A percentile compares a stretch with the other conserved stretches of the same genome.
These are phyloP conservation scores for Schrankia costaestrigalis DNA, from an alignment of 2,888 invertebrate species.

Conservation along the genomic window DNA sequence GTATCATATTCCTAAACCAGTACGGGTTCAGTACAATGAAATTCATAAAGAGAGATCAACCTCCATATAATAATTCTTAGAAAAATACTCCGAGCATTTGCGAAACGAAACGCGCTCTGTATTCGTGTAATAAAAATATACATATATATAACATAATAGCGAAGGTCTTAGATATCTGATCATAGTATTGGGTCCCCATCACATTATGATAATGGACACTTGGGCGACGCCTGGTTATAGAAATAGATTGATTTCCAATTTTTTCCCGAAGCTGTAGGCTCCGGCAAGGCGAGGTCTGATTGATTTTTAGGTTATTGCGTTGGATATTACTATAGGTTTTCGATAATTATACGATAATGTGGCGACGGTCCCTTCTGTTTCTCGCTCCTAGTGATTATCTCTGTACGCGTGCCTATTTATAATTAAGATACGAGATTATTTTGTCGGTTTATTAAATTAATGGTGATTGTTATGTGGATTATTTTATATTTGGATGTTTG, in stretches of 20 bases:
- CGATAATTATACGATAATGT: constrained; percentile 44
- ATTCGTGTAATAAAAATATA: constrained; percentile 58
- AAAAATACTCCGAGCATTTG: constrained; percentile 53
- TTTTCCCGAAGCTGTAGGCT: constrained; percentile 44
- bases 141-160: constrained; percentile 53
- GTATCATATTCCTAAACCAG: not conserved
- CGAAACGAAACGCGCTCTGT: constrained; percentile 44
- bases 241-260: constrained; percentile 73
- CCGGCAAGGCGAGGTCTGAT: constrained; percentile 42
- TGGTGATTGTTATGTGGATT: no score
- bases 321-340: constrained; percentile 42
- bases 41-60: constrained; percentile 33
- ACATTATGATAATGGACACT: constrained; percentile 70
- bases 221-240: constrained; percentile 61
- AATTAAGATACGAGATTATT: no score
- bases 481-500: no score
- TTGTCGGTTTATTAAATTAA: no score
- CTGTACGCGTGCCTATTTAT: constrained; percentile 5
- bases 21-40: constrained; percentile 20
- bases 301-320: constrained; percentile 54
- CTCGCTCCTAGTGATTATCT: constrained; percentile 19
- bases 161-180: constrained; percentile 66
- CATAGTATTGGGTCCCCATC: constrained; percentile 68
- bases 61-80: constrained; percentile 31
- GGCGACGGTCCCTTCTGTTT: constrained; percentile 21